Conservation (phyloP, 2,888 invertebrate species). For the Pomacea canaliculata region DNA sequence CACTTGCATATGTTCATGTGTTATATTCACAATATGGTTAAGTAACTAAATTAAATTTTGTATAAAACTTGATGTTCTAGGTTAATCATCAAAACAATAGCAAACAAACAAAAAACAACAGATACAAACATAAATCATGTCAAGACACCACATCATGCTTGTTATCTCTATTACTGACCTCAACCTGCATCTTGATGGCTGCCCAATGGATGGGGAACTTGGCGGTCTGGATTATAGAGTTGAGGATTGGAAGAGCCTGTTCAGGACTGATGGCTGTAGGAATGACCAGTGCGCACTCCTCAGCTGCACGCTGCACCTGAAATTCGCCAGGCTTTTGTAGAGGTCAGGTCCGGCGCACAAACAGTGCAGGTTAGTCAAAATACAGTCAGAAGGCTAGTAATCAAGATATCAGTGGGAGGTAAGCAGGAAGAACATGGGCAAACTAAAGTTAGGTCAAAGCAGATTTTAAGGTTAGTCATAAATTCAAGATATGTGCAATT, state of each 20-base stretch:
- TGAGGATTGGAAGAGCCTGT: constrained; percentile 81
- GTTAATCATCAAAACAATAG: no score
- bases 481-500: no score
- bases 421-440: constrained; percentile 11
- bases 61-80: no score
- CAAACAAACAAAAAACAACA: no score
- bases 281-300: constrained; percentile 79
- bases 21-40: no score
- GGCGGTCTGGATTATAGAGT: constrained; percentile 87
- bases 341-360: not conserved
- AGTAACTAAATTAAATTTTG: no score
- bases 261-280: constrained; percentile 81
- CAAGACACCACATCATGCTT: no score
- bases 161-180: constrained; percentile 44
- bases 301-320: constrained; percentile 86
- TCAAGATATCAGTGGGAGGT: not conserved
- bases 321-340: constrained; percentile 32
- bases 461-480: not conserved
- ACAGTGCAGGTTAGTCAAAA: not conserved
- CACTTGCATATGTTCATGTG: no score
- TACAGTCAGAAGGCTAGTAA: constrained; percentile 1
- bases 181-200: constrained; percentile 84
- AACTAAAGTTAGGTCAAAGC: constrained; percentile 1
- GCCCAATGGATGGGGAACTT: constrained; percentile 89
- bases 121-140: no score